Evolutionary conservation across 2,888 invertebrate genomes (phyloP).

Genomic region (Drosophila sordidula): DNA sequence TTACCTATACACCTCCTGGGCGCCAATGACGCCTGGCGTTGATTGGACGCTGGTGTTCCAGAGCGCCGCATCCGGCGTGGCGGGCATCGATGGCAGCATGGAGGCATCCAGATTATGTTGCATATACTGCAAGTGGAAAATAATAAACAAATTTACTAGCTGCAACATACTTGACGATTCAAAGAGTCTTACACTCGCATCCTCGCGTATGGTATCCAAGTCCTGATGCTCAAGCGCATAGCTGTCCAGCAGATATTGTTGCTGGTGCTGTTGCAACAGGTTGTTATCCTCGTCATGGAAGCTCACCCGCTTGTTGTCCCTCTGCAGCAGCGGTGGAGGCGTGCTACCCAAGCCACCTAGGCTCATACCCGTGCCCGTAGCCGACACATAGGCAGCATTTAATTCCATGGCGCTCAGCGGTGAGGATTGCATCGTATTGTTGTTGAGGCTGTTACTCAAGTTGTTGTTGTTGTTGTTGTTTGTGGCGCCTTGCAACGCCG

Average conservation of each 20-base stretch:
- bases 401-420: slow-evolving; percentile 70
- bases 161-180: not conserved
- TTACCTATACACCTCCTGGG: slow-evolving; percentile 98
- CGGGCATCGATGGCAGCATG: slow-evolving; percentile 90
- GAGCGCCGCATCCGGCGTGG: slow-evolving; percentile 87
- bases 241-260: slow-evolving; percentile 65
- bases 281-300: slow-evolving; percentile 89
- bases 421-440: slow-evolving; percentile 58
- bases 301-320: slow-evolving; percentile 89
- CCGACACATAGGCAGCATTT: slow-evolving; percentile 73
- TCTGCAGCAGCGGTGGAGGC: slow-evolving; percentile 68
- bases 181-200: slow-evolving; percentile 90
- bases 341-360: slow-evolving; percentile 26
- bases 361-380: slow-evolving; percentile 50
- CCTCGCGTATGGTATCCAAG: slow-evolving; percentile 88
- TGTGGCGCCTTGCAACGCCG: slow-evolving; percentile 37
- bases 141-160: not conserved
- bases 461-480: slow-evolving; percentile 70
- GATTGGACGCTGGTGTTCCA: slow-evolving; percentile 86
- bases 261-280: slow-evolving; percentile 59
- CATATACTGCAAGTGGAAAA: slow-evolving; percentile 59
- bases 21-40: slow-evolving; percentile 98
- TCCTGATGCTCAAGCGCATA: slow-evolving; percentile 73
- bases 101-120: slow-evolving; percentile 90
- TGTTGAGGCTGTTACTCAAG: slow-evolving; percentile 52